Evolutionary conservation across 2,888 invertebrate genomes (phyloP).

Genomic region (Phania funesta): DNA sequence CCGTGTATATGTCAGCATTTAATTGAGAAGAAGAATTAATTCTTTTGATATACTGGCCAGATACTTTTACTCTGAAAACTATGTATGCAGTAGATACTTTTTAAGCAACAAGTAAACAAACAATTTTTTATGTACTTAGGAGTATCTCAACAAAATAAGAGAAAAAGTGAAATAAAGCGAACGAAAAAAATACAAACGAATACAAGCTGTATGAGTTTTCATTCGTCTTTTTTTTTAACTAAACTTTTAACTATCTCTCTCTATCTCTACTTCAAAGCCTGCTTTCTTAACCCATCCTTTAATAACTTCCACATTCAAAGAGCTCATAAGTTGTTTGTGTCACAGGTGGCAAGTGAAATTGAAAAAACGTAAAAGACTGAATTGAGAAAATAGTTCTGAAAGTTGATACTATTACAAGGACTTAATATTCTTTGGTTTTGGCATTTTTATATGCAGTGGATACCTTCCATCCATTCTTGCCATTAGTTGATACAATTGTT

Average conservation of each 20-base stretch:
- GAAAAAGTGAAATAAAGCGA: background rate
- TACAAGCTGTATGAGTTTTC: slow-evolving; percentile 25
- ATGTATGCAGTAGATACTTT: slow-evolving; percentile 46
- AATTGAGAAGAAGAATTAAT: background rate
- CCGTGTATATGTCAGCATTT: too few relatives aligned
- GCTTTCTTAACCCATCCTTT: background rate
- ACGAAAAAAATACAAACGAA: background rate
- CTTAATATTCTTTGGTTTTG: slow-evolving; percentile 27
- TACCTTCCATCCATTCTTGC: background rate
- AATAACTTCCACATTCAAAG: slow-evolving; percentile 58
- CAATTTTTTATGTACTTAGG: slow-evolving; percentile 63
- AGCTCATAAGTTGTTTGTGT: slow-evolving; percentile 65
- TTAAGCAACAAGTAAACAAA: slow-evolving; percentile 69
- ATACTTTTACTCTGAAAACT: slow-evolving; percentile 10
- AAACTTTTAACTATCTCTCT: slow-evolving; percentile 2
- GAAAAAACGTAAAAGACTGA: slow-evolving; percentile 35
- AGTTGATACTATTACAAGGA: slow-evolving; percentile 55
- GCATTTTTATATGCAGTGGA: slow-evolving; percentile 26
- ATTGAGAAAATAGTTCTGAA: slow-evolving; percentile 57
- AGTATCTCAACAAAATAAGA: slow-evolving; percentile 50
- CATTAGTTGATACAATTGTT: slow-evolving; percentile 9
- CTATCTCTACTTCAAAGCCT: background rate
- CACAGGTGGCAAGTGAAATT: slow-evolving; percentile 67
- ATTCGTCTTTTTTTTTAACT: slow-evolving; percentile 8
- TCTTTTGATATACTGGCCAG: background rate